phyloP scores from a whole-genome alignment of 2,113 vertebrate genomes.

The Clarias batrachus region DNA sequence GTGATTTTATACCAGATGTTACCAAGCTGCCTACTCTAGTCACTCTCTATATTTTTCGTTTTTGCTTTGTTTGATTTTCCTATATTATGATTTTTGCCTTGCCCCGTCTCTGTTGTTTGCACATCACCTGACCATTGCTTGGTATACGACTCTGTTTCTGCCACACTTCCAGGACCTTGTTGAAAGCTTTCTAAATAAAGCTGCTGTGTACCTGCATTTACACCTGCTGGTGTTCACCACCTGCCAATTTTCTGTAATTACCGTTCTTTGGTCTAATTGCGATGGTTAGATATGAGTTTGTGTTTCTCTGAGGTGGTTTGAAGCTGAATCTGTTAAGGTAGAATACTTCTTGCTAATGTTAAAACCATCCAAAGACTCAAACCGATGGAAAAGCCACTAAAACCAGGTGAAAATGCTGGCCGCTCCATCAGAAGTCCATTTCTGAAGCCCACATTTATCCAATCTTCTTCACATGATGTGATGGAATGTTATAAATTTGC shows the following conservation, averaged over 20 bases:
- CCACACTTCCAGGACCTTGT: too few species aligned
- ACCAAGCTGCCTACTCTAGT: too few species aligned
- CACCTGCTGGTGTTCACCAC: too few species aligned
- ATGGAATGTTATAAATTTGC: neutral
- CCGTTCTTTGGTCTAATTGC: neutral
- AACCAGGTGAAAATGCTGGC: neutral
- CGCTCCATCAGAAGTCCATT: neutral
- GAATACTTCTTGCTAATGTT: neutral
- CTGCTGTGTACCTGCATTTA: too few species aligned
- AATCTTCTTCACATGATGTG: neutral
- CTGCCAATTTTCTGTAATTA: neutral
- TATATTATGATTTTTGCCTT: too few species aligned
- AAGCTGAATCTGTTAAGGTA: neutral
- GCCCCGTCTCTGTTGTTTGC: too few species aligned
- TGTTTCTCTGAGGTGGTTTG: neutral
- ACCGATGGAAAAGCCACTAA: neutral
- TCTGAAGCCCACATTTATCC: neutral
- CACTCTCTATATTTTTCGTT: too few species aligned
- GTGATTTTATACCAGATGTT: too few species aligned
- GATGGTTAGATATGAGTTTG: neutral
- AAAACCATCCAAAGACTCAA: neutral
- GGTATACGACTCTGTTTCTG: too few species aligned
- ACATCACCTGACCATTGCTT: too few species aligned
- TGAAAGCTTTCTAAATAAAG: too few species aligned
- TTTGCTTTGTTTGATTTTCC: too few species aligned